phyloP scores from a whole-genome alignment of 2,797 vertebrate genomes.

The Chelmon rostratus region DNA sequence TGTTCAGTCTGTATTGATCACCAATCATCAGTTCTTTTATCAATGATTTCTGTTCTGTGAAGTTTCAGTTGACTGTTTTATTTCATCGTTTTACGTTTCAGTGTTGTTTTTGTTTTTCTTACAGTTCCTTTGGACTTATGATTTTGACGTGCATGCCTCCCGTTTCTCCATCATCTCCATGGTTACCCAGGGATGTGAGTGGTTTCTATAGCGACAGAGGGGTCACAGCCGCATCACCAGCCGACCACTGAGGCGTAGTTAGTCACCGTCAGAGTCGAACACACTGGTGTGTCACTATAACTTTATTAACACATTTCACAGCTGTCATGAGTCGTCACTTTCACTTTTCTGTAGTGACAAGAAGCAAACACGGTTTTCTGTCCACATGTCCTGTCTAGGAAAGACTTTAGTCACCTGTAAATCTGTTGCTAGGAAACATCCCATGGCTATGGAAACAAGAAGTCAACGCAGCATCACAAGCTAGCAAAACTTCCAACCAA shows the following conservation, averaged over 20 bases:
- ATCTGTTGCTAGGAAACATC: neutral
- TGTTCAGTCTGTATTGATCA: constrained; percentile 25
- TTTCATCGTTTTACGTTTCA: constrained; percentile 68
- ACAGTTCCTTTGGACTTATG: constrained; percentile 88
- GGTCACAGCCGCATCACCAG: constrained; percentile 51
- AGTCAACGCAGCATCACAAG: neutral
- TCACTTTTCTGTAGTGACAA: no score
- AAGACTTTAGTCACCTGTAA: neutral
- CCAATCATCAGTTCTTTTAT: constrained; percentile 44
- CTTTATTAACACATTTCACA: neutral
- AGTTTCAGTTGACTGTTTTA: constrained; percentile 49
- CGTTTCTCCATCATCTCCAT: constrained; percentile 84
- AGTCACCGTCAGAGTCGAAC: neutral
- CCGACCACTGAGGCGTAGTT: constrained; percentile 9
- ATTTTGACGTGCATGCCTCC: constrained; percentile 88
- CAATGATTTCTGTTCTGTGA: constrained; percentile 45
- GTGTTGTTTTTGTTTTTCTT: constrained; percentile 77
- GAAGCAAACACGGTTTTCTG: no score
- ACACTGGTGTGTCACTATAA: no score
- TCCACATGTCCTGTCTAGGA: neutral
- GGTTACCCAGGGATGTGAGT: constrained; percentile 83
- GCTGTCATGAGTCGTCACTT: neutral
- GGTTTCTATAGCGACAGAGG: constrained; percentile 69
- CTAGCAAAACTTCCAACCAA: no score
- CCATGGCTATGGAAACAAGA: neutral